Evolutionary conservation across 2,113 vertebrate genomes (phyloP), one percentile per base, ranked within the genome.

Genomic region (Leptosomus discolor): DNA sequence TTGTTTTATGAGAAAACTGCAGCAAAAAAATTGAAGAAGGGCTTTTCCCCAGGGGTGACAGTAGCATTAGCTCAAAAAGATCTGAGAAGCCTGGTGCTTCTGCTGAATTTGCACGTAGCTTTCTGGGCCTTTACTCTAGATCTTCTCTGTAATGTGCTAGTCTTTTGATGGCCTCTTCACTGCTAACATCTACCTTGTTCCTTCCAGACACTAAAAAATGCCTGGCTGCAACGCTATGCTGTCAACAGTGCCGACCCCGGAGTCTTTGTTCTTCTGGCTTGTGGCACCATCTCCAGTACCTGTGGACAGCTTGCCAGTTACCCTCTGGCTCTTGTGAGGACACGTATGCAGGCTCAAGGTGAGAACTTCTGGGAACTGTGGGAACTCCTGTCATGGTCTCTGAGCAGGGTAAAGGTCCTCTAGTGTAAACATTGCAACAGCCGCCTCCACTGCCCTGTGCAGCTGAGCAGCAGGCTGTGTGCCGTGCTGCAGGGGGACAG

Each of bases 271-370:
- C 98, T 99, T 32, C 97, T 99, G 85, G 99, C 99, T 36, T 99
- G 99, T 61, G 99, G 99, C 64, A 99, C 99, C 85, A 99, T 99
- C 27, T 99, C 99, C 67, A 99, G 99, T 94, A 99, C 99, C 4
- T 99, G 99, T 54, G 99, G 99, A 7, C 99, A 99, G 92, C 97
- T 99, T 45, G 98, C 99, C 87, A 99, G 99, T 96, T 99, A 99
- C 97, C 99, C 99, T 0, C 98, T 99, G 39, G 99, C 99, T 29
- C 98, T 99, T 6, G 99, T 99, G 91, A 98, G 99, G 96, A 99
- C 99, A 30, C 99, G 99, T 32, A 99, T 99, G 99, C 99, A 99
- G 96, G 99, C 99, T 14, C 99, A 99, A 99, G 99, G 99, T 99
- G 85, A 98, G 98, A 81, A 18, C 56, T 75, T 50, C 15, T 32